Base-by-base conservation (phyloP, 2,888 invertebrate genomes). In the Ochropleura plecta region DNA sequence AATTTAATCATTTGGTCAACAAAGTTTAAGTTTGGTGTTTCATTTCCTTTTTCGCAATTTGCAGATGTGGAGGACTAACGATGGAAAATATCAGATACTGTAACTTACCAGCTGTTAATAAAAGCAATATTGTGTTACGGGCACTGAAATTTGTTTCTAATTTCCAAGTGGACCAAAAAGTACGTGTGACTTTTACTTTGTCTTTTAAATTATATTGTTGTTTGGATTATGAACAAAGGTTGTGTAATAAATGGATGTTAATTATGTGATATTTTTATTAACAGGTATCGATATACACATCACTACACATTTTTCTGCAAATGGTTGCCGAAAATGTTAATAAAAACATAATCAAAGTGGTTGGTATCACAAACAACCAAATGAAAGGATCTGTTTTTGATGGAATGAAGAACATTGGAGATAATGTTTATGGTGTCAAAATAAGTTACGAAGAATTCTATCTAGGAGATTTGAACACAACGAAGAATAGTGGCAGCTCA, bases 1-100 rank as follows among this genome's bases (percentile, higher is more conserved):
- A 40, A 4, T 40, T n/a, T 44, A 8, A 9, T 12, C 3, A 73
- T 46, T 60, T 40, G 18, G 18, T 30, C 30, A n/a, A 7, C 14
- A 5, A 18, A 14, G 0, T 55, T n/a, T 46, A 20, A 44, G 18
- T 10, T 40, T 40, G 48, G 12, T 42, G 9, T 3, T 20, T 42
- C n/a, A 14, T 55, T 44, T 65, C 9, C 12, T 0, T 62, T 18
- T 8, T 30, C 14, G 18, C 12, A 10, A 1, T 65, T 84, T 87
- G 48, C 64, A 92, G 92, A 59, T 90, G 92, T 73, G 90, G 90
- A 14, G 90, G 92, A 10, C 69, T 92, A 42, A n/a, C 73, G 6
- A 78, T 91, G 16, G 79, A 90, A 71, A 83, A 83, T 57, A 73
- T 90, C 0, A 76, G 79, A 70, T 88, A 87, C n/a, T 78, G 72